Evolutionary conservation across 2,113 vertebrate species (phyloP).

Genomic region (Motacilla tschutschensis): DNA sequence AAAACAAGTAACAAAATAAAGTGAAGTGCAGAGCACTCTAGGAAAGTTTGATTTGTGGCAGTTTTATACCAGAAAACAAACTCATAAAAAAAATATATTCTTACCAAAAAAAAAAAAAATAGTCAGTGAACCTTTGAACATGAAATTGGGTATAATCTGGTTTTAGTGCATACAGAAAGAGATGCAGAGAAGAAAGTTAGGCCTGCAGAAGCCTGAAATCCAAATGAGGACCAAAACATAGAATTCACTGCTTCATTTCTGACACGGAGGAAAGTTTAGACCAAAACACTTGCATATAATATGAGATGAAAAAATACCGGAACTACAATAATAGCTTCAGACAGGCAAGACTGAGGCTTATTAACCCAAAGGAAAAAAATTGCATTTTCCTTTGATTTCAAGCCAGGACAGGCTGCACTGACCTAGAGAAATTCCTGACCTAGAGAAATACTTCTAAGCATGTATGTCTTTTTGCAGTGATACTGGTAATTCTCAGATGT

Average conservation of each 20-base stretch:
- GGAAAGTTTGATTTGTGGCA: neutral
- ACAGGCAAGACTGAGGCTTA: neutral
- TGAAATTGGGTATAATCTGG: neutral
- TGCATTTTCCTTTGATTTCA: neutral
- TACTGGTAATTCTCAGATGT: neutral
- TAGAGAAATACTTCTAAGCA: neutral
- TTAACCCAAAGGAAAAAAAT: neutral
- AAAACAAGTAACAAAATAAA: neutral
- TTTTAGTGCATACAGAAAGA: neutral
- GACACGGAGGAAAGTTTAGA: neutral
- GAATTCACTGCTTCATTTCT: neutral
- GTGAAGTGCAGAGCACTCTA: neutral
- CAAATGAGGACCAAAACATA: neutral
- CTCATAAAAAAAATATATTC: neutral
- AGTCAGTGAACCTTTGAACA: neutral
- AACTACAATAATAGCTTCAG: neutral
- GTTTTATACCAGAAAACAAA: neutral
- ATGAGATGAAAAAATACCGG: neutral
- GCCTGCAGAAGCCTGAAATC: neutral
- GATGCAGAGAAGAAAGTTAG: neutral
- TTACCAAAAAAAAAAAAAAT: neutral
- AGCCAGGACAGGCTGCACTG: neutral
- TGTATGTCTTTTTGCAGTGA: neutral
- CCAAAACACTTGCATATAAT: neutral
- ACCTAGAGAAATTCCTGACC: neutral